Evolutionary conservation across 1,140 invertebrate species (phyloP).

Genomic region (Vollenhovia emeryi): DNA sequence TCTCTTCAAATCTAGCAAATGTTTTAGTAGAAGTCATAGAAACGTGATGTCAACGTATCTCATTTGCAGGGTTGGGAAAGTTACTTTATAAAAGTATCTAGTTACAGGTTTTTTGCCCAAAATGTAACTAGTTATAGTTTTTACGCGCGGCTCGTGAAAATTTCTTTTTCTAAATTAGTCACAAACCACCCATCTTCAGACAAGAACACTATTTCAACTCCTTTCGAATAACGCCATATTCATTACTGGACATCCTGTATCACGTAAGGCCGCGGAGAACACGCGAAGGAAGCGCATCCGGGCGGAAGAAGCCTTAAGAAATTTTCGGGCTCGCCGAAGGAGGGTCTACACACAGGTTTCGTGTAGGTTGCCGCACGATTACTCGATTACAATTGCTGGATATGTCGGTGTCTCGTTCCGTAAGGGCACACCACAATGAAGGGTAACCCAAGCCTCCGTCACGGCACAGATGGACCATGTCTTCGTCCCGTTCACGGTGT

Average conservation of each 20-base stretch:
- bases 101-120: too few relatives aligned
- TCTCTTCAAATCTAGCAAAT: too few relatives aligned
- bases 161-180: background rate
- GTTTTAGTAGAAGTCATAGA: too few relatives aligned
- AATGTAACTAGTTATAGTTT: too few relatives aligned
- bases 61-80: too few relatives aligned
- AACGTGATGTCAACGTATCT: too few relatives aligned
- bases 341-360: constrained; percentile 3
- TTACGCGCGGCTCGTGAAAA: background rate
- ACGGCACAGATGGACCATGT: constrained; percentile 38
- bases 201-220: background rate
- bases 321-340: background rate
- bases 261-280: background rate
- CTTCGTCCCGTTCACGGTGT: constrained; percentile 40
- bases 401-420: constrained; percentile 56
- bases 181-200: background rate
- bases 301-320: constrained; percentile 47
- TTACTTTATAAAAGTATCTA: too few relatives aligned
- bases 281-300: constrained; percentile 22
- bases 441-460: constrained; percentile 50
- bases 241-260: constrained; percentile 8
- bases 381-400: constrained; percentile 50
- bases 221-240: background rate
- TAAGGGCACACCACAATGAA: constrained; percentile 69
- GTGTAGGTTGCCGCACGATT: constrained; percentile 12